Conservation (phyloP, 2,113 vertebrate species). For the Phylloscopus trochiloides region DNA sequence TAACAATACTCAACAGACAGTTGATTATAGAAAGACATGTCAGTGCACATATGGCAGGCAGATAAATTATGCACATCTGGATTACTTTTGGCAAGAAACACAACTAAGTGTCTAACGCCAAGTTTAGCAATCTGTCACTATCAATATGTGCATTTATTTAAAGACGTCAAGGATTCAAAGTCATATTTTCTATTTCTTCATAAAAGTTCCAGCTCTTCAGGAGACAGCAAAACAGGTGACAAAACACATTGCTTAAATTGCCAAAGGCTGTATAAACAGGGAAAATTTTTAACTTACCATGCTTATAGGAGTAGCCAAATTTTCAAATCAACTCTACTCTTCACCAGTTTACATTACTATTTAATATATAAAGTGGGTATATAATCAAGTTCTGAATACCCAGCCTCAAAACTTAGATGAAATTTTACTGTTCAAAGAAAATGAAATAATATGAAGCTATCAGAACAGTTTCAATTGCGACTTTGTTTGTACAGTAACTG, state of each 20-base stretch:
- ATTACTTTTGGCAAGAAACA: slow-evolving; percentile 81
- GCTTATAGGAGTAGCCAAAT: slow-evolving; percentile 11
- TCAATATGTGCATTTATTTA: slow-evolving; percentile 81
- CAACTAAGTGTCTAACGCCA: slow-evolving; percentile 78
- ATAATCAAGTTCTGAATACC: neutral
- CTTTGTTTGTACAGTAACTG: neutral
- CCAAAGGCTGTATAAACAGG: slow-evolving; percentile 74
- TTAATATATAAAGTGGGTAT: neutral
- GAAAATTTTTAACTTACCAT: slow-evolving; percentile 56
- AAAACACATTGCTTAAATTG: slow-evolving; percentile 70
- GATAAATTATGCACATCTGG: slow-evolving; percentile 86
- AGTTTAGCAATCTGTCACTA: slow-evolving; percentile 83
- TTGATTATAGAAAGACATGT: slow-evolving; percentile 83
- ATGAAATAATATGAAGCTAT: neutral
- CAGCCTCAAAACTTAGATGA: neutral
- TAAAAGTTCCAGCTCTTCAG: slow-evolving; percentile 71
- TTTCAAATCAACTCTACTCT: slow-evolving; percentile 13
- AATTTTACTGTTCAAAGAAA: neutral
- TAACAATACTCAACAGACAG: slow-evolving; percentile 82
- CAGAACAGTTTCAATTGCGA: neutral
- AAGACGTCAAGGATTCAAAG: slow-evolving; percentile 74
- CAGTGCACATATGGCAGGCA: slow-evolving; percentile 79
- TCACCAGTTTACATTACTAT: neutral
- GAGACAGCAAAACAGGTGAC: slow-evolving; percentile 75
- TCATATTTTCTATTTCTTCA: slow-evolving; percentile 76